phyloP scores from a whole-genome alignment of 2,113 vertebrate species.

The Sarotherodon lohbergeri region DNA sequence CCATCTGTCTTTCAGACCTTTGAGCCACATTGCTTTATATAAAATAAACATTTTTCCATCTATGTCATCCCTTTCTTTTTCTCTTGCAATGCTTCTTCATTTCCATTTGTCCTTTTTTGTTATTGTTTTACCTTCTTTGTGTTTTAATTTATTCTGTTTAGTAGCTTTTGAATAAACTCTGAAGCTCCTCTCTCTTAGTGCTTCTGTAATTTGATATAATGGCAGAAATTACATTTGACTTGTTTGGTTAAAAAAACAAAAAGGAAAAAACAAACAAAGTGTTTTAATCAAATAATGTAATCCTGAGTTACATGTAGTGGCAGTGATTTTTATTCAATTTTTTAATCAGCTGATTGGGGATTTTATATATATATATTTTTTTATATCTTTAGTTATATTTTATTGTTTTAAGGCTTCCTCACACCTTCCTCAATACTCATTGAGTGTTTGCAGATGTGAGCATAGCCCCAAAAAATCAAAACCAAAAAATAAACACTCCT shows the following conservation, averaged over 20 bases:
- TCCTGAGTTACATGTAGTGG: not conserved
- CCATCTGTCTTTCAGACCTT: constrained; percentile 81
- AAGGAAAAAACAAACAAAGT: not conserved
- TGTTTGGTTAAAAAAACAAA: too few relatives aligned
- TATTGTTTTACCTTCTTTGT: constrained; percentile 6
- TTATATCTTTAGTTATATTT: not conserved
- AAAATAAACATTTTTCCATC: constrained; percentile 89
- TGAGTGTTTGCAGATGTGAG: not conserved
- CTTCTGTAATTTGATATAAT: not conserved
- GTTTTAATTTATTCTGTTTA: constrained; percentile 51
- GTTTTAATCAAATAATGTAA: not conserved
- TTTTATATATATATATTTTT: not conserved
- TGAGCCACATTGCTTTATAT: constrained; percentile 73
- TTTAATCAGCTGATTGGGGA: not conserved
- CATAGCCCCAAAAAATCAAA: not conserved
- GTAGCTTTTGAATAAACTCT: constrained; percentile 65
- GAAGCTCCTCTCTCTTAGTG: constrained; percentile 39
- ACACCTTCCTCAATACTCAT: not conserved
- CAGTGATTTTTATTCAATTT: not conserved
- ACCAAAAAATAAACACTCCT: not conserved
- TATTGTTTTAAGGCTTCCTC: not conserved
- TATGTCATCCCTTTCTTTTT: constrained; percentile 41
- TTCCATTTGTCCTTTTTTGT: constrained; percentile 28
- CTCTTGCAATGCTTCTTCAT: constrained; percentile 39
- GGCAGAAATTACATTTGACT: not conserved